Base-by-base conservation (phyloP, 2,888 invertebrate species). In the Calameuta filiformis region DNA sequence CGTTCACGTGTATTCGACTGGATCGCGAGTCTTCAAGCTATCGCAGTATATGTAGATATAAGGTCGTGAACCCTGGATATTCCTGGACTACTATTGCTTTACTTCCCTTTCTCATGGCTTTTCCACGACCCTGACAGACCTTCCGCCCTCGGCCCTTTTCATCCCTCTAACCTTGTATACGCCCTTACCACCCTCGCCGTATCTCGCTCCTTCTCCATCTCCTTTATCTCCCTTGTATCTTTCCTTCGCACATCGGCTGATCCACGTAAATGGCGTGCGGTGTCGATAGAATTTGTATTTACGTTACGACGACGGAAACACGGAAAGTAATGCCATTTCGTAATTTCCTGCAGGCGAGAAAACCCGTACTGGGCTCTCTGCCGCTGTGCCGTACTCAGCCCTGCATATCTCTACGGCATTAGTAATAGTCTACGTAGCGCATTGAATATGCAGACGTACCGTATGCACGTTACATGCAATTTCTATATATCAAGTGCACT, bases 261-360 rank as follows among this genome's bases (percentile, higher is more conserved):
- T 85, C 83, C 83, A 80, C 84, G 85, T 84, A 86, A 87, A 87
- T 87, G 84, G 85, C 23, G 83, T 80, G 83, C 83, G 83, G 87
- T 83, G 85, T 87, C 87, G 84, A 84, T 84, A 80, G 81, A 83
- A 86, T 83, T 87, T 82, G 85, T 84, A 85, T 87, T 86, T 85
- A 83, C 87, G 83, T 85, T 83, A 83, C 82, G 83, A 79, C 81
- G 79, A 77, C 87, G 87, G 87, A 88, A 86, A 84, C 82, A 81
- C 81, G 85, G 84, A 85, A 87, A 88, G 87, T 88, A 89, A 88
- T 84, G 87, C 84, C 85, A 85, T 88, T 89, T 88, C 85, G 85
- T 87, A 87, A 87, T 89, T 88, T 89, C 89, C 89, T 87, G 84
- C 79, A 79, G 82, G 82, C 82, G 82, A 81, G 86, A 84, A 83